Conservation (phyloP, 2,113 vertebrate species). For the Psittacula cyanocephala region DNA sequence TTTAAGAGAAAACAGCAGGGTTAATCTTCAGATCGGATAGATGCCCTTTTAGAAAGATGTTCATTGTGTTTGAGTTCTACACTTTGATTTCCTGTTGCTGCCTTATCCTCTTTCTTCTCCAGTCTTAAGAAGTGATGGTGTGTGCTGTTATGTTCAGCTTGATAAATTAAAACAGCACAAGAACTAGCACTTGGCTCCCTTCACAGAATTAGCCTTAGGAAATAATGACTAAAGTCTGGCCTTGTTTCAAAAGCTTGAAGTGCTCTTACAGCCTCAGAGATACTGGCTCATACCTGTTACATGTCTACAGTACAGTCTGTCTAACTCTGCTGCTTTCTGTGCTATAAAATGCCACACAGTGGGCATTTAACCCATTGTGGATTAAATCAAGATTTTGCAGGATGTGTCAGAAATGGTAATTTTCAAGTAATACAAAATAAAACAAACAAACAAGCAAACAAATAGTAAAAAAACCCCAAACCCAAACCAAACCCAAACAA, state of each 20-base stretch:
- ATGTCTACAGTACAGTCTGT: neutral
- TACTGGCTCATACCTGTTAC: neutral
- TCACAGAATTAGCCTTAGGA: conserved; percentile 3
- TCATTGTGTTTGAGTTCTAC: neutral
- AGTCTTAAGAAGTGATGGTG: neutral
- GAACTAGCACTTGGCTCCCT: neutral
- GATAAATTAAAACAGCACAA: neutral
- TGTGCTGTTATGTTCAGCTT: neutral
- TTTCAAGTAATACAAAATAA: neutral
- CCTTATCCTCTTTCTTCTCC: neutral
- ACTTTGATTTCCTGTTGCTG: neutral
- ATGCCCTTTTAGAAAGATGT: neutral
- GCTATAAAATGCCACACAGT: neutral
- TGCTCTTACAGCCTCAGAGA: neutral
- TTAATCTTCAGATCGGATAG: neutral
- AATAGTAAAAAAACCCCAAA: neutral
- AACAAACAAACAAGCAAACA: neutral
- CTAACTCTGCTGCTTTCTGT: neutral
- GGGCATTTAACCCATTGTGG: neutral
- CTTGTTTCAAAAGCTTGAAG: conserved; percentile 24
- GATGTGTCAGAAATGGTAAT: neutral
- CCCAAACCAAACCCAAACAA: no score
- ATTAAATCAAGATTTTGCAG: neutral
- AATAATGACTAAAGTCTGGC: conserved; percentile 27
- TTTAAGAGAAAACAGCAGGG: neutral